These are phyloP conservation scores for Furnarius figulus DNA, from an alignment of 2,113 vertebrate genomes.

Conservation along the genomic window DNA sequence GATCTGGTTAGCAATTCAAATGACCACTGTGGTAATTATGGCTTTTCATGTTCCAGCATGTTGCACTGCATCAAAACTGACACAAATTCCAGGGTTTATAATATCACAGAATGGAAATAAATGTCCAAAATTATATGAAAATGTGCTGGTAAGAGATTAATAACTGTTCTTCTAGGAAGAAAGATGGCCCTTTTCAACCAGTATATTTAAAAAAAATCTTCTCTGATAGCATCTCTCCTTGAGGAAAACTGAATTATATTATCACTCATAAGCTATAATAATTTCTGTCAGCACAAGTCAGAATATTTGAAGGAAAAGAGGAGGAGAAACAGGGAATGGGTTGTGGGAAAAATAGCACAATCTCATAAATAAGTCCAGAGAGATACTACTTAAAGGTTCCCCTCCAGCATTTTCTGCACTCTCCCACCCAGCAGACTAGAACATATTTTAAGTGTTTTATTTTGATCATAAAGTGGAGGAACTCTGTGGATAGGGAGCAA, in stretches of 20 bases:
- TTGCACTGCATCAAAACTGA: constrained; percentile 81
- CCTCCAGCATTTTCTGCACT: neutral
- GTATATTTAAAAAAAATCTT: constrained; percentile 74
- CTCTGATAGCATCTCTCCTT: constrained; percentile 80
- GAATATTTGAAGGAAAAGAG: constrained; percentile 41
- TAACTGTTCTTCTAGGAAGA: constrained; percentile 77
- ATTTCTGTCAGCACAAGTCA: constrained; percentile 68
- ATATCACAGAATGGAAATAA: constrained; percentile 78
- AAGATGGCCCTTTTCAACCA: constrained; percentile 80
- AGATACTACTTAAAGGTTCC: constrained; percentile 2
- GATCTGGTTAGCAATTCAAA: constrained; percentile 88
- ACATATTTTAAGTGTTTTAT: constrained; percentile 51
- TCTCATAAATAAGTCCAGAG: neutral
- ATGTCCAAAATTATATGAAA: constrained; percentile 81
- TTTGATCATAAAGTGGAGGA: constrained; percentile 43
- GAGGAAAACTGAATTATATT: constrained; percentile 79
- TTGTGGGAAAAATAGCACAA: neutral
- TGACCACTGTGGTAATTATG: constrained; percentile 80
- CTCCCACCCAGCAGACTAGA: constrained; percentile 8
- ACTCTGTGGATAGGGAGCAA: constrained; percentile 11
- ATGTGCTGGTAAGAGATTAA: constrained; percentile 82
- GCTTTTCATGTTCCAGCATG: constrained; percentile 81
- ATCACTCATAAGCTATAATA: constrained; percentile 85
- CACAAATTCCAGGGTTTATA: constrained; percentile 78
- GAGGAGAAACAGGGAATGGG: constrained; percentile 17